Base-by-base conservation (phyloP, 2,888 invertebrate species). In the Gonocerus acuteangulatus region DNA sequence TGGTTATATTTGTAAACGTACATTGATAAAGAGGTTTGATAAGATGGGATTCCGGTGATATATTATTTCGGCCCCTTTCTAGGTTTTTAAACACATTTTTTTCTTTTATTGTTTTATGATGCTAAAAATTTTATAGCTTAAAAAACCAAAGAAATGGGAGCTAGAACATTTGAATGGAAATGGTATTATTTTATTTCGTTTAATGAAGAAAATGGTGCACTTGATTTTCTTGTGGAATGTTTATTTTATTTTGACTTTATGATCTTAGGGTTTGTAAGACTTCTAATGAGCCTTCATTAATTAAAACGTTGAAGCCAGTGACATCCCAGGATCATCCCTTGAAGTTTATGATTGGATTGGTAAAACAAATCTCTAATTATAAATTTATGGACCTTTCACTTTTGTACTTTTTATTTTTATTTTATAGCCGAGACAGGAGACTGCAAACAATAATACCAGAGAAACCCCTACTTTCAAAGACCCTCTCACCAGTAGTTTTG, bases 401-500 rank as follows among this genome's bases (percentile, higher is more conserved):
- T 42, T 44, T 16, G 42, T n/a, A n/a, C n/a, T n/a, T n/a, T n/a
- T n/a, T n/a, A 19, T 11, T 1, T 51, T 1, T 18, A 19, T 18
- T 36, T 2, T 51, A 11, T 19, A 51, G 51, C 6, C 34, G 1
- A 54, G 23, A 54, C 1, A 22, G 18, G 34, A 45, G 23, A 19
- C 34, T 45, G 16, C 16, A 1, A n/a, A 27, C 4, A 27, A 6
- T 27, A 4, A 6, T 57, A 18, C 15, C 4, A 45, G 16, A 18
- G 47, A 32, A 32, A 27, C 16, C 9, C n/a, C 23, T 23, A 13
- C 23, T 9, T 47, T 32, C 13, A 47, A 18, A 11, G 81, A 82
- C 70, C 80, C 81, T 2, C 69, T 82, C 13, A 73, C 78, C 60
- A 73, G 76, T 6, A 80, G 82, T 32, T 72, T 88, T 2, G 87